Percentiles rank a stretch among this genome's conserved stretches.
phyloP scores from a whole-genome alignment of 2,797 vertebrate species.

The Lepus townsendii region DNA sequence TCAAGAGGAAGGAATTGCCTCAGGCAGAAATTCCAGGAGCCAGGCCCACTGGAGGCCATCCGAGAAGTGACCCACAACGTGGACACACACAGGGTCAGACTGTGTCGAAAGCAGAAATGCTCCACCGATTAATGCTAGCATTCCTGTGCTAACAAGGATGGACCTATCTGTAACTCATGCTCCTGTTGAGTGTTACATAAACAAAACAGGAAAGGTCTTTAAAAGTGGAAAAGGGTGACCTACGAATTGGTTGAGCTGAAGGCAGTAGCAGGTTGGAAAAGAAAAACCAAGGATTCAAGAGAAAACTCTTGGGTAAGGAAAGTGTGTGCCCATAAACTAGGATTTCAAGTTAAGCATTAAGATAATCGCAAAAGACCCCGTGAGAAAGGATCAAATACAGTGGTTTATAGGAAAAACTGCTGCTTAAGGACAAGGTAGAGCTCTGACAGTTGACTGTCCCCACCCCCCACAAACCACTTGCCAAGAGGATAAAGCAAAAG shows the following conservation, averaged over 20 bases:
- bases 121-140: not conserved
- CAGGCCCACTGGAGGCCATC: not conserved
- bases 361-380: constrained; percentile 16
- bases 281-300: constrained; percentile 40
- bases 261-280: not conserved
- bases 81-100: not conserved
- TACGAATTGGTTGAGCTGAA: not conserved
- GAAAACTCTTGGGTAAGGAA: constrained; percentile 16
- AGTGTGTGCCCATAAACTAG: not conserved
- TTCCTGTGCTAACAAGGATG: not conserved
- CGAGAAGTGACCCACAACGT: not conserved
- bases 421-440: constrained; percentile 2
- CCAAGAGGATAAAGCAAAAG: not conserved
- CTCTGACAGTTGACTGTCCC: not conserved
- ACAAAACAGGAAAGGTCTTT: not conserved
- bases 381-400: constrained; percentile 16
- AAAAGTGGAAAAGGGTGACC: not conserved
- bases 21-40: not conserved
- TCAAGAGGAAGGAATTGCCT: not conserved
- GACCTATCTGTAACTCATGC: not conserved
- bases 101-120: not conserved
- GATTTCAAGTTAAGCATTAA: constrained; percentile 39
- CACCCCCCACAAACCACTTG: not conserved
- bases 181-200: not conserved
- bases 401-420: not conserved